These are phyloP conservation scores for Balaeniceps rex DNA, from an alignment of 2,113 vertebrate species.

Conservation along the genomic window DNA sequence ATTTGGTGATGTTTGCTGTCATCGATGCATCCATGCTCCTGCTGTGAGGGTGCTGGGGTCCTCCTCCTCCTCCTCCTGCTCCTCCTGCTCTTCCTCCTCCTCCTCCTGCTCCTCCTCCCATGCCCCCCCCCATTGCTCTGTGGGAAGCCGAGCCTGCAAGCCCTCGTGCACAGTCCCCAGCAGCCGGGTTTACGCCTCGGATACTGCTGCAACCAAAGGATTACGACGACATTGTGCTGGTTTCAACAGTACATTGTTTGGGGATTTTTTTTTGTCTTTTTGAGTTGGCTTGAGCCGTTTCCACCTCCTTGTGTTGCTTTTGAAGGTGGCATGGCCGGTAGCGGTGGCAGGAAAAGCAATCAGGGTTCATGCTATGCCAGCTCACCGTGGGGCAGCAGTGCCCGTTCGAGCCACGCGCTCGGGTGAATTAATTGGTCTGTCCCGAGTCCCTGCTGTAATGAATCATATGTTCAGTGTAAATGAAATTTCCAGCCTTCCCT, in stretches of 20 bases:
- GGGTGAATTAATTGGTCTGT: not conserved
- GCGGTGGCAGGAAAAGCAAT: not conserved
- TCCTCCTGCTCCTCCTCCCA: not conserved
- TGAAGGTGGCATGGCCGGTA: not conserved
- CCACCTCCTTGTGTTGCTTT: not conserved
- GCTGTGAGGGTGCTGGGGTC: not conserved
- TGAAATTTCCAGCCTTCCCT: conserved; percentile 48
- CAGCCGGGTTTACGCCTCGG: fast-evolving
- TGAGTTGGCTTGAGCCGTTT: not conserved
- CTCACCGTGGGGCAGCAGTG: not conserved
- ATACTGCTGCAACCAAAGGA: not conserved
- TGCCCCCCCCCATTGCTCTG: not conserved
- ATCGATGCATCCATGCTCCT: not conserved
- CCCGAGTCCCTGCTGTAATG: conserved; percentile 17
- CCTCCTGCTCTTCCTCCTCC: not conserved
- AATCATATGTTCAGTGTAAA: conserved; percentile 35
- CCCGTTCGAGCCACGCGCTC: fast-evolving
- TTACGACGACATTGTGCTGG: not conserved
- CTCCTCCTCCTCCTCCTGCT: not conserved
- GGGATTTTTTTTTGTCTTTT: not conserved
- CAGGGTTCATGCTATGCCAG: not conserved
- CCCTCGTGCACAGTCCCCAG: fast-evolving
- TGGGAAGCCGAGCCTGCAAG: not conserved
- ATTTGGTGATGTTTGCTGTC: not conserved
- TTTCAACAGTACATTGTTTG: not conserved